These are phyloP conservation scores for Apocheima hispidaria DNA, from an alignment of 2,888 invertebrate species.

Conservation along the genomic window DNA sequence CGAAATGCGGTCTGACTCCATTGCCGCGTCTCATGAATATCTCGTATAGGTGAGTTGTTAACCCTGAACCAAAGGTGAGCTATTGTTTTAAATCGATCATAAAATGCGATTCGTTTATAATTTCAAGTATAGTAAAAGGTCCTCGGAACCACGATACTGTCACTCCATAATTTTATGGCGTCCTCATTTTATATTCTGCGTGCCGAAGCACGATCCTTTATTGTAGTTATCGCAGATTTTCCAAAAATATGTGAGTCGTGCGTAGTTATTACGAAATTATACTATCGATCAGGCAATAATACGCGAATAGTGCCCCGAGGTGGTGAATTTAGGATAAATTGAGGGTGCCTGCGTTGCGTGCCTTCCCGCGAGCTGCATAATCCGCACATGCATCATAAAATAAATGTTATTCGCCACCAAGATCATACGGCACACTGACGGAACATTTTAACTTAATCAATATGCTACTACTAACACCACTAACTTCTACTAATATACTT, in stretches of 20 bases:
- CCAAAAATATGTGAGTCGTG: constrained; percentile 65
- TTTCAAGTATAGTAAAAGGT: constrained; percentile 22
- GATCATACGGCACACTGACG: constrained; percentile 74
- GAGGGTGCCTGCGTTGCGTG: constrained; percentile 78
- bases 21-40: constrained; percentile 28
- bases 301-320: constrained; percentile 75
- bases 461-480: too few species aligned
- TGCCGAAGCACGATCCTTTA: constrained; percentile 32
- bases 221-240: constrained; percentile 50
- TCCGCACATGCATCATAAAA: constrained; percentile 74
- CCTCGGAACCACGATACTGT: constrained; percentile 13
- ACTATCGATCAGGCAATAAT: constrained; percentile 82
- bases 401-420: constrained; percentile 63
- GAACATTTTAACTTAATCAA: constrained; percentile 36
- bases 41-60: constrained; percentile 32
- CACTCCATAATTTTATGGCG: constrained; percentile 26
- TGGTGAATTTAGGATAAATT: constrained; percentile 82
- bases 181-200: constrained; percentile 35
- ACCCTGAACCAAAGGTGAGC: constrained; percentile 34
- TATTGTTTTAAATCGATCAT: constrained; percentile 37
- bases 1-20: constrained; percentile 13
- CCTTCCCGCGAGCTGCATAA: constrained; percentile 68
- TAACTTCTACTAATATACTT: too few species aligned
- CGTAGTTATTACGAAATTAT: constrained; percentile 79
- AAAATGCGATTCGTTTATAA: constrained; percentile 29